Evolutionary conservation across 2,888 invertebrate species (phyloP).

Genomic region (Hirtodrosophila confusa): DNA sequence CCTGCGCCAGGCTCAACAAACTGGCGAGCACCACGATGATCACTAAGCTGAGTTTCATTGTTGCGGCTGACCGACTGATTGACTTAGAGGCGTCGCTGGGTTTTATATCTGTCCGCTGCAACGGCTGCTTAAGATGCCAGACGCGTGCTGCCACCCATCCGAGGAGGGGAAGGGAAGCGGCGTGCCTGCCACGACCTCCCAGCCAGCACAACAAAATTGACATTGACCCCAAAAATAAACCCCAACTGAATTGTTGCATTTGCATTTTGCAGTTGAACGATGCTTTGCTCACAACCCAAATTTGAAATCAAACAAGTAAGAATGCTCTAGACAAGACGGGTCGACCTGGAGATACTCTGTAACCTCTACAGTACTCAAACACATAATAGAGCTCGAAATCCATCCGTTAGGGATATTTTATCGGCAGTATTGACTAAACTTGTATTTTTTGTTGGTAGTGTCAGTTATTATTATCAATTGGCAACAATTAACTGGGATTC

Average conservation of each 20-base stretch:
- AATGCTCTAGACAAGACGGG: background rate
- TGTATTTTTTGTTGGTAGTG: too few species aligned
- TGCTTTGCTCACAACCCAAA: slow-evolving; percentile 29
- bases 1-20: slow-evolving; percentile 37
- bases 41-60: slow-evolving; percentile 60
- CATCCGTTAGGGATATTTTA: too few species aligned
- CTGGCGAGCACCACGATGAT: slow-evolving; percentile 40
- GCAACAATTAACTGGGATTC: too few species aligned
- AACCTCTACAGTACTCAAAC: too few species aligned
- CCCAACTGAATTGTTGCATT: slow-evolving; percentile 39
- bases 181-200: slow-evolving; percentile 27
- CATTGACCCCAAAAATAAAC: slow-evolving; percentile 69
- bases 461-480: too few species aligned
- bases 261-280: slow-evolving; percentile 37
- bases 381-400: too few species aligned
- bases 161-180: background rate
- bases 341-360: background rate
- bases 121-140: slow-evolving; percentile 59
- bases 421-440: too few species aligned
- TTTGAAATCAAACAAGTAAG: background rate
- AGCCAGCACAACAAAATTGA: slow-evolving; percentile 57
- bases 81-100: slow-evolving; percentile 15
- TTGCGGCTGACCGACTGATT: slow-evolving; percentile 31
- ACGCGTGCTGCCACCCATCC: slow-evolving; percentile 16
- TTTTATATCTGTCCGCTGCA: slow-evolving; percentile 50